Conservation (phyloP, 2,797 vertebrate species). For the Onychomys arenicola region DNA sequence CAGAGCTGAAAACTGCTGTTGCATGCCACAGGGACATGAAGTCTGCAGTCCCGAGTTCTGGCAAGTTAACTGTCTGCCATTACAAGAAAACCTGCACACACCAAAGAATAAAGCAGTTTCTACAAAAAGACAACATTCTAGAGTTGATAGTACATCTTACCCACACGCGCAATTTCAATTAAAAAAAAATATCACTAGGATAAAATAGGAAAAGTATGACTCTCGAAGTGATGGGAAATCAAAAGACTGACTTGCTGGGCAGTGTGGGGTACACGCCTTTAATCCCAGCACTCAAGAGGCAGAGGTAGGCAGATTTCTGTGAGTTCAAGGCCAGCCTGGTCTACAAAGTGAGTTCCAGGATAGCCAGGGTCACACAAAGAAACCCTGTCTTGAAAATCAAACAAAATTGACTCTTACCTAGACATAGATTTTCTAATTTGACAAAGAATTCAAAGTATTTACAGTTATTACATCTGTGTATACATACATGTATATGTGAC, state of each 20-base stretch:
- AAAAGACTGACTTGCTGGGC: background rate
- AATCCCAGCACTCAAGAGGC: background rate
- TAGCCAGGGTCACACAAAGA: background rate
- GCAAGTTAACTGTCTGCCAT: constrained; percentile 12
- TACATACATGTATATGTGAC: background rate
- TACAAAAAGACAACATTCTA: constrained; percentile 31
- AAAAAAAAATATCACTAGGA: constrained; percentile 14
- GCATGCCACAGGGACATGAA: background rate
- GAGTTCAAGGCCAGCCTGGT: background rate
- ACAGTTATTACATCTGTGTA: background rate
- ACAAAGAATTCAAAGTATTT: constrained; percentile 55
- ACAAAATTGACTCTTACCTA: background rate
- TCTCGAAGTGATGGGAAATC: background rate
- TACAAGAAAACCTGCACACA: constrained; percentile 13
- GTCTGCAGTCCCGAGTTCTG: background rate
- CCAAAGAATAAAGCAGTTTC: constrained; percentile 46
- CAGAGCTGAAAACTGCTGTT: background rate
- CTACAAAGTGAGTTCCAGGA: background rate
- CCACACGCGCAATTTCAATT: constrained; percentile 25
- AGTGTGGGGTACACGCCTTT: background rate
- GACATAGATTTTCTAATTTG: background rate
- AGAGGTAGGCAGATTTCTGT: background rate
- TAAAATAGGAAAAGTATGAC: background rate
- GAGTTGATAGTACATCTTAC: background rate
- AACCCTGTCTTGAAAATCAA: background rate